Evolutionary conservation across 1,140 invertebrate genomes (phyloP), one percentile per base, ranked within the genome.

Genomic region (Contarinia nasturtii): DNA sequence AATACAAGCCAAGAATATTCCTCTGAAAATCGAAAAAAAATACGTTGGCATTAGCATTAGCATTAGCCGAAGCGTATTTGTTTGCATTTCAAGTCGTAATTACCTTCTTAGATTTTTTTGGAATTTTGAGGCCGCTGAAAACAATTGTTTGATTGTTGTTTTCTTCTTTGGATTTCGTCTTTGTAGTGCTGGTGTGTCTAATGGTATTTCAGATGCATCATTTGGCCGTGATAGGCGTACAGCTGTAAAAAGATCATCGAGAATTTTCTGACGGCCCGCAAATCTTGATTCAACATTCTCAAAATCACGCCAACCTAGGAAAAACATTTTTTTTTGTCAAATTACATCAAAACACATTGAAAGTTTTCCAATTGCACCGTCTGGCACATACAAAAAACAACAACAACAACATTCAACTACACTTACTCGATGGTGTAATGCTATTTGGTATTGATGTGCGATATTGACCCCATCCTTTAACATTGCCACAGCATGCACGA

Each of bases 101-200:
- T 67, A 85, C 82, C 85, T 80, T 61, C 86, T 77, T 34, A 96
- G 67, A 57, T 81, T 81, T 63, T 94, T 95, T 60, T 94, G 88
- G 59, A 97, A 95, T 64, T 96, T 96, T 53, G 87, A 87, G 10
- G 87, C 82, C 2, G 88, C 84, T 1, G 88, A 85, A 60, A 97
- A 96, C 1, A 96, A 72, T 58, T 94, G 89, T 54, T 92, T 86
- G 41, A 97, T 89, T 41, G 89, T 89, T 45, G 88, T 86, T 49
- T 87, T 86, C 60, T 90, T 88, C 57, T 79, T 78, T 54, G 83
- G 72, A 56, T 70, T 66, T 63, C 82, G 71, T 50, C 74, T 63
- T 58, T 81, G 72, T 37, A 71, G 55, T 2, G 67, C 70, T 4
- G 70, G 67, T 27, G 77, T 75, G 45, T 76, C 68, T 33, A 67